Conservation (phyloP, 1,140 invertebrate genomes). For the Aculops lycopersici region DNA sequence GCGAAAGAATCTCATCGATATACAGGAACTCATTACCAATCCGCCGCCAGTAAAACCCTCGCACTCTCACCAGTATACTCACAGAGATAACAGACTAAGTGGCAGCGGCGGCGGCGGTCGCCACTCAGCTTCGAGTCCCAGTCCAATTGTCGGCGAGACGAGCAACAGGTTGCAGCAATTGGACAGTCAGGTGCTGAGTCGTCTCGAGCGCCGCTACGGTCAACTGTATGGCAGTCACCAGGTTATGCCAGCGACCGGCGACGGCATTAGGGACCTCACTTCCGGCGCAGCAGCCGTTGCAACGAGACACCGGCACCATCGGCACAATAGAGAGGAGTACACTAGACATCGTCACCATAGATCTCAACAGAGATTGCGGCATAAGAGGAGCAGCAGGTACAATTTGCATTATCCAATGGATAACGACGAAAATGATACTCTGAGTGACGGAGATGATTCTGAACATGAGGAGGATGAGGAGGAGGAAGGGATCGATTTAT, state of each 20-base stretch:
- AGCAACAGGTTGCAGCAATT: too few species aligned
- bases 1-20: slow-evolving; percentile 48
- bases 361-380: background rate
- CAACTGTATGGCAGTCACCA: too few species aligned
- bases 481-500: background rate
- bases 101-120: background rate
- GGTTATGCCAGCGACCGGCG: too few species aligned
- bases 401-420: background rate
- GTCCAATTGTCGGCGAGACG: background rate
- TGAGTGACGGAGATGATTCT: background rate
- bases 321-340: background rate
- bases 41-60: slow-evolving; percentile 18
- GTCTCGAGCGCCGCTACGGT: too few species aligned
- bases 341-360: background rate
- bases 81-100: background rate
- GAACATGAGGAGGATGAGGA: background rate
- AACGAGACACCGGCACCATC: background rate
- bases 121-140: background rate
- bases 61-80: background rate
- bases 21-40: slow-evolving; percentile 36
- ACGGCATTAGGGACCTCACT: too few species aligned
- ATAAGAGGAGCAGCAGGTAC: background rate
- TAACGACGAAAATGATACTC: background rate
- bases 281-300: too few species aligned
- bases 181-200: too few species aligned